Conservation (phyloP, 2,113 vertebrate species). For the Corvus cornix region DNA sequence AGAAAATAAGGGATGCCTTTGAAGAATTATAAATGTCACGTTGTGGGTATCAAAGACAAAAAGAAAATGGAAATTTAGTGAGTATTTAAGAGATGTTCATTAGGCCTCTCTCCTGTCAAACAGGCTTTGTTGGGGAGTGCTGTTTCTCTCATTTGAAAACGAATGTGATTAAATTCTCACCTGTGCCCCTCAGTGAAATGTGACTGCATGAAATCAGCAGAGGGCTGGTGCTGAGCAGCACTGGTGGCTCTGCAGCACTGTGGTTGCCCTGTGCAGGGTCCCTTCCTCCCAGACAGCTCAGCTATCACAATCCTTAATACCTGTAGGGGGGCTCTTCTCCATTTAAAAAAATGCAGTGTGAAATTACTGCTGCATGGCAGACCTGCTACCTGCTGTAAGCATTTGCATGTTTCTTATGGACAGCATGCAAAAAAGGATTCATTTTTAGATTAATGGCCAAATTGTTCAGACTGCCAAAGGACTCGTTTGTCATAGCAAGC, state of each 20-base stretch:
- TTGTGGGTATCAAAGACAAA: background rate
- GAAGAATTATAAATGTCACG: background rate
- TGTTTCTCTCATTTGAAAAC: background rate
- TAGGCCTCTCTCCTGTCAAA: background rate
- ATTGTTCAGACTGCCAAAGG: background rate
- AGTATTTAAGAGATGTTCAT: background rate
- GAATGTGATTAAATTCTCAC: background rate
- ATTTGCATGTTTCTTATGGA: background rate
- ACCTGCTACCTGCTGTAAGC: background rate
- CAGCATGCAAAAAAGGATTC: background rate
- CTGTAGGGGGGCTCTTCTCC: background rate
- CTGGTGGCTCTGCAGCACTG: rapidly evolving
- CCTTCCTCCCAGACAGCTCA: background rate
- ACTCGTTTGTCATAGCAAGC: background rate
- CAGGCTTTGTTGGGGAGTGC: background rate
- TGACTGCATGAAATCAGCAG: rapidly evolving
- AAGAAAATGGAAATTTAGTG: background rate
- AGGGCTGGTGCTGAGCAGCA: background rate
- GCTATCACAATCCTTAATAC: background rate
- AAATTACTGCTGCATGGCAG: background rate
- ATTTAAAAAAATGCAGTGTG: background rate
- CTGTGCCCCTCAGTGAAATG: background rate
- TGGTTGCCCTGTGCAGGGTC: rapidly evolving
- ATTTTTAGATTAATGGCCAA: background rate
- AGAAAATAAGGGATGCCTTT: background rate